Evolutionary conservation across 2,888 invertebrate species (phyloP).

Genomic region (Xylophagus ater): DNA sequence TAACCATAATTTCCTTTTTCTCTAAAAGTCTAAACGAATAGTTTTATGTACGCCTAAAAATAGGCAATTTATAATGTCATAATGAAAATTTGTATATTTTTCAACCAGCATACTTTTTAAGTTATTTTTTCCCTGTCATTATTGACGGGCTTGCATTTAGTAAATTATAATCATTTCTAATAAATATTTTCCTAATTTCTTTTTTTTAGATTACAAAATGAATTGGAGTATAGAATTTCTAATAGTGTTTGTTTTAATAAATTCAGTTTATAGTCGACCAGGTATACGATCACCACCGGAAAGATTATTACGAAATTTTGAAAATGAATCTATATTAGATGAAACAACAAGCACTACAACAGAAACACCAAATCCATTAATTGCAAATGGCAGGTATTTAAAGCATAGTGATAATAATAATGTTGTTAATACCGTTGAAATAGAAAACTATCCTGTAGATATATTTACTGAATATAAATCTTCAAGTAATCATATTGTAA

Average conservation of each 20-base stretch:
- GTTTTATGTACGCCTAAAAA: too few relatives aligned
- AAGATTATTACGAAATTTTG: conserved; percentile 9
- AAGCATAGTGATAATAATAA: conserved; percentile 8
- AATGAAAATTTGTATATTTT: too few relatives aligned
- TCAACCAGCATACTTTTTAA: too few relatives aligned
- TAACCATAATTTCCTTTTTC: too few relatives aligned
- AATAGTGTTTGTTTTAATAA: neutral
- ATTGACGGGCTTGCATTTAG: too few relatives aligned
- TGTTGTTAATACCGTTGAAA: neutral
- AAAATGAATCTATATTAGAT: neutral
- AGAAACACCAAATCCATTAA: neutral
- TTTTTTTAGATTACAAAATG: too few relatives aligned
- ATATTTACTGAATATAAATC: conserved; percentile 14
- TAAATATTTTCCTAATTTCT: too few relatives aligned
- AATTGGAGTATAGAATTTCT: conserved; percentile 7
- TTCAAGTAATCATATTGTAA: conserved; percentile 19
- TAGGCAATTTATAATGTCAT: too few relatives aligned
- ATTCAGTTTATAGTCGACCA: conserved; percentile 2
- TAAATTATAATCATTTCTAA: too few relatives aligned
- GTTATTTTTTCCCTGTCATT: too few relatives aligned
- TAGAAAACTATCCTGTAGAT: conserved; percentile 1
- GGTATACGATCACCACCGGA: conserved; percentile 15
- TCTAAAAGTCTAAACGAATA: too few relatives aligned
- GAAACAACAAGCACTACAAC: neutral
- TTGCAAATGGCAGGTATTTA: conserved; percentile 18